Evolutionary conservation across 2,797 vertebrate genomes (phyloP), one percentile per base, ranked within the genome.

Genomic region (Sylvilagus floridanus): DNA sequence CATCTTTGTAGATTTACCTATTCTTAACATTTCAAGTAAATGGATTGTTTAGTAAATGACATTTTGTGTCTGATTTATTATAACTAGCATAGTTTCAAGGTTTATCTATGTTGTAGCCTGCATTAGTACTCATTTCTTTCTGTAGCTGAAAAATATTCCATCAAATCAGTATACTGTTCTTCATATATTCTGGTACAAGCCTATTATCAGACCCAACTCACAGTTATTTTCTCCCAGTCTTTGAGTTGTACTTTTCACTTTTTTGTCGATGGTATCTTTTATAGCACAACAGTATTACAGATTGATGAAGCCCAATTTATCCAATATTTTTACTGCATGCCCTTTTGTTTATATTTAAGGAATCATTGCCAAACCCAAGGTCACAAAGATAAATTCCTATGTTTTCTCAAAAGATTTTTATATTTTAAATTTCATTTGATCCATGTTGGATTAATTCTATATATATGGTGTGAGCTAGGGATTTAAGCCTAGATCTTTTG

Each of bases 21-120:
- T 66, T n/a, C 37, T 54, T 21, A 68, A 32, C 16, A 42, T 63
- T 73, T 62, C 22, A 82, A 19, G 22, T 42, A 81, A 82, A 52
- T 68, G 16, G 28, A 66, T 57, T 7, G 71, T 71, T n/a, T 1
- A 81, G 57, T 76, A 65, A 42, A 10, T 62, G 35, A 2, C 50
- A 32, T 72, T 95, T 82, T 66, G 24, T 75, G 13, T 84, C 37
- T 75, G 71, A 83, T 62, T 91, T 86, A 24, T 89, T 89, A 37
- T 17, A 72, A 17, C 93, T 62, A 7, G 9, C 30, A 14, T 28
- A 26, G 75, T 92, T 89, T 66, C 90, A 83, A 57, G 35, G 17
- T 83, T 82, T 12, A 22, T 54, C 19, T 2, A 68, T 4, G 26
- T 26, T 62, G n/a, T 60, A 84, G 8, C 19, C 47, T 19, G 11